Evolutionary conservation across 2,888 invertebrate genomes (phyloP).

Genomic region (Lobophora halterata): DNA sequence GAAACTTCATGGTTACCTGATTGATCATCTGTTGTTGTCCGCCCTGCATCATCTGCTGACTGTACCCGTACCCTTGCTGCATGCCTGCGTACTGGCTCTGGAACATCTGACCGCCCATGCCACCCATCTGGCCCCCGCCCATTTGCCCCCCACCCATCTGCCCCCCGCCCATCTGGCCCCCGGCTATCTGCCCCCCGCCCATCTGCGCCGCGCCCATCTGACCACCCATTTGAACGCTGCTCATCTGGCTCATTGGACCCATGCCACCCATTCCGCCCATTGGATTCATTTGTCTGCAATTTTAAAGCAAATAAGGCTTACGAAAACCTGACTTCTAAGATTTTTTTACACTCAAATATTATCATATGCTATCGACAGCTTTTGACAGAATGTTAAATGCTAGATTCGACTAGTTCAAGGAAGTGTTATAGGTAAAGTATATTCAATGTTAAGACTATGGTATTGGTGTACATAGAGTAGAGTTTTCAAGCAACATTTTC

Average conservation of each 20-base stretch:
- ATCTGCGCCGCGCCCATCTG: constrained; percentile 67
- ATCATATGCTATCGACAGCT: too few relatives aligned
- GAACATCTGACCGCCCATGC: constrained; percentile 81
- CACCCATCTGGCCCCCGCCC: constrained; percentile 66
- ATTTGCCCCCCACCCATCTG: constrained; percentile 68
- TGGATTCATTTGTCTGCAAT: constrained; percentile 70
- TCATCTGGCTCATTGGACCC: constrained; percentile 73
- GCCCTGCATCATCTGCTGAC: constrained; percentile 76
- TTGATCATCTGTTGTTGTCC: constrained; percentile 78
- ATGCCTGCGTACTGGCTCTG: constrained; percentile 82
- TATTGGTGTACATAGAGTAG: too few relatives aligned
- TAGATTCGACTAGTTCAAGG: too few relatives aligned
- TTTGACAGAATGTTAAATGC: too few relatives aligned
- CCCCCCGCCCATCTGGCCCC: constrained; percentile 56
- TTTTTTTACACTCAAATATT: too few relatives aligned
- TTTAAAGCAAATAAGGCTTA: neutral
- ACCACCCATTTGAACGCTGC: constrained; percentile 58
- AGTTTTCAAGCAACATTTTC: too few relatives aligned
- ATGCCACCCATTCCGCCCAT: constrained; percentile 70
- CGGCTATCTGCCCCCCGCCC: constrained; percentile 61
- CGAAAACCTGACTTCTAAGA: too few relatives aligned
- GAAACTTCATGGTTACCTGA: too few relatives aligned
- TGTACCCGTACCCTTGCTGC: constrained; percentile 78
- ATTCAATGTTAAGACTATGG: too few relatives aligned
- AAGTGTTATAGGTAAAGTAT: too few relatives aligned